These are phyloP conservation scores for Percopsis omiscomaycus DNA, from an alignment of 2,797 vertebrate genomes.

Conservation along the genomic window DNA sequence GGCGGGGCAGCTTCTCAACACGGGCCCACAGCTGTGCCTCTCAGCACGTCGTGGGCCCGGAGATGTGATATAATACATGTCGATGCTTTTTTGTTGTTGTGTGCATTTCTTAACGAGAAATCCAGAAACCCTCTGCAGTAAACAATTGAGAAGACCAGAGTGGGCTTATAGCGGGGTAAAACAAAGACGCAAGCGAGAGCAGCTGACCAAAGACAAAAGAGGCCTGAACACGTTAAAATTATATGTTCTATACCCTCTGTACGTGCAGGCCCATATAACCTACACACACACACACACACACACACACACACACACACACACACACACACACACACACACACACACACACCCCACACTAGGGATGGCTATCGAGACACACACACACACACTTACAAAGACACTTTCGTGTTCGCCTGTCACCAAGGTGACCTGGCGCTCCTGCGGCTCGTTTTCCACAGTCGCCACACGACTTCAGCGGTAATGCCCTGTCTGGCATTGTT, in stretches of 20 bases:
- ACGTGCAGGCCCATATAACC: slow-evolving; percentile 15
- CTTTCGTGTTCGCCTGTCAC: slow-evolving; percentile 32
- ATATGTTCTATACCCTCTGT: slow-evolving; percentile 15
- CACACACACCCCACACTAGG: neutral
- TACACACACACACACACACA: slow-evolving; percentile 2
- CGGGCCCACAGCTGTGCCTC: neutral
- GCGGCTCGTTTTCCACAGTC: slow-evolving; percentile 45
- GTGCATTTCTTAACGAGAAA: too few species aligned
- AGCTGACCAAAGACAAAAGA: neutral
- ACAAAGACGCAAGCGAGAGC: too few species aligned
- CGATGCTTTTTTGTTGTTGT: too few species aligned
- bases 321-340: slow-evolving; percentile 6
- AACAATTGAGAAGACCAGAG: neutral
- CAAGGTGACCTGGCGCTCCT: slow-evolving; percentile 63
- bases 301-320: slow-evolving; percentile 3
- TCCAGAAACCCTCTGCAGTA: too few species aligned
- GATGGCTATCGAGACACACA: neutral
- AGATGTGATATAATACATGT: too few species aligned
- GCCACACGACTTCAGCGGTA: slow-evolving; percentile 34
- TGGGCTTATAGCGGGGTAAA: too few species aligned
- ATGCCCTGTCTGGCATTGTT: slow-evolving; percentile 51
- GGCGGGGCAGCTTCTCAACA: slow-evolving; percentile 28
- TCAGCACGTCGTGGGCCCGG: too few species aligned
- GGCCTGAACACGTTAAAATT: too few species aligned
- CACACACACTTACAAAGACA: slow-evolving; percentile 34